Conservation (phyloP, 2,888 invertebrate species). For the Muschampia plurimacula region DNA sequence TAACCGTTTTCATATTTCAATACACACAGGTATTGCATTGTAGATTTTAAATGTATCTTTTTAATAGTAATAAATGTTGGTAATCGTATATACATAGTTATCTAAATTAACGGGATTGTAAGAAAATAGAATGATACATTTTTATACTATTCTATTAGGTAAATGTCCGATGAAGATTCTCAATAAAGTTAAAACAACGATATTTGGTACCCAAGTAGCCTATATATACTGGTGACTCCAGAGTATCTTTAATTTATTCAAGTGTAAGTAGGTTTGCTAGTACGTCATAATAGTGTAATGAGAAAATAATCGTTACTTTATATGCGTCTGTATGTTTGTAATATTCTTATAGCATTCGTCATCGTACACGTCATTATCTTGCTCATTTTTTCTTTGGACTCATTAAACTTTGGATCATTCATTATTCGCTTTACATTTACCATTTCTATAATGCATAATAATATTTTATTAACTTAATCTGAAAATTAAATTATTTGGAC, state of each 20-base stretch:
- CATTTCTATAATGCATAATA: background rate
- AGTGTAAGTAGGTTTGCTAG: constrained; percentile 26
- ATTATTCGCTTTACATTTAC: background rate
- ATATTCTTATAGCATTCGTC: background rate
- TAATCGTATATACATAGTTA: background rate
- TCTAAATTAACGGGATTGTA: background rate
- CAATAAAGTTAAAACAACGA: constrained; percentile 19
- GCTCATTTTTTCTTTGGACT: background rate
- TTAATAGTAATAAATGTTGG: background rate
- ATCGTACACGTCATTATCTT: background rate
- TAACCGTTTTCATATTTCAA: constrained; percentile 13
- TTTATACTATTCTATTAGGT: constrained; percentile 5
- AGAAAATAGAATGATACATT: background rate
- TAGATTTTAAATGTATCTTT: constrained; percentile 2
- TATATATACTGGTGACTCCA: background rate
- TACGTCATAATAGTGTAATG: constrained; percentile 24
- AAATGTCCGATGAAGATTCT: background rate
- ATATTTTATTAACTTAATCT: too few species aligned
- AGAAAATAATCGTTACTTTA: constrained; percentile 10
- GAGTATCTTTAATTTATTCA: constrained; percentile 12
- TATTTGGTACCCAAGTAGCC: constrained; percentile 18
- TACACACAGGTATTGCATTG: background rate
- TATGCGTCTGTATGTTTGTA: background rate
- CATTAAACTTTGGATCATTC: background rate
- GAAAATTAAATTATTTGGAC: background rate